phyloP scores from a whole-genome alignment of 2,113 vertebrate species.

The Oncorhynchus tshawytscha region DNA sequence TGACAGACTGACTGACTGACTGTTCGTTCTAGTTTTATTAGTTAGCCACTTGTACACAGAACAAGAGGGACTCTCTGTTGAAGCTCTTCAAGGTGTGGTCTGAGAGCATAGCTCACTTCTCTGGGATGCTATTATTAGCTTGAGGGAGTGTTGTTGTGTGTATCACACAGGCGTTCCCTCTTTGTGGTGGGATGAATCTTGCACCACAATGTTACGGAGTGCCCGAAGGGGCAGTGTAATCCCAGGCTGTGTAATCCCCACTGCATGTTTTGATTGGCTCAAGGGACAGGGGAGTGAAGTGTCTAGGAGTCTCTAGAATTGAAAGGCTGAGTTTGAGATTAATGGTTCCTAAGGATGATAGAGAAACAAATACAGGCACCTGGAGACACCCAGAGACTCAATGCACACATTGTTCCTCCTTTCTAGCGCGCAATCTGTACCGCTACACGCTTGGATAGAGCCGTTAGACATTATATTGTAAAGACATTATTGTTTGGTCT shows the following conservation, averaged over 20 bases:
- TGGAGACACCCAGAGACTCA: background rate
- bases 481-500: background rate
- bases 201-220: background rate
- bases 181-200: background rate
- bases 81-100: constrained; percentile 4
- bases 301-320: constrained; percentile 23
- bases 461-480: background rate
- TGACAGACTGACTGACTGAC: too few species aligned
- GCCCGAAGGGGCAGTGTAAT: constrained; percentile 30
- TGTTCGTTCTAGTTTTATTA: too few species aligned
- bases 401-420: too few species aligned
- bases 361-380: constrained; percentile 17
- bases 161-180: too few species aligned
- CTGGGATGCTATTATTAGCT: constrained; percentile 34
- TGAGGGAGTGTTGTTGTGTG: constrained; percentile 13
- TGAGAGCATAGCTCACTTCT: constrained; percentile 13
- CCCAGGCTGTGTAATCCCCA: constrained; percentile 8
- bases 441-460: too few species aligned
- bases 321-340: constrained; percentile 22
- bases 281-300: constrained; percentile 8
- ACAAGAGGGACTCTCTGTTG: too few species aligned
- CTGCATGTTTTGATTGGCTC: constrained; percentile 15
- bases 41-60: too few species aligned
- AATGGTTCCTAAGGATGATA: constrained; percentile 6
- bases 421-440: too few species aligned